These are phyloP conservation scores for Limanda limanda DNA, from an alignment of 2,113 vertebrate species.

Conservation along the genomic window DNA sequence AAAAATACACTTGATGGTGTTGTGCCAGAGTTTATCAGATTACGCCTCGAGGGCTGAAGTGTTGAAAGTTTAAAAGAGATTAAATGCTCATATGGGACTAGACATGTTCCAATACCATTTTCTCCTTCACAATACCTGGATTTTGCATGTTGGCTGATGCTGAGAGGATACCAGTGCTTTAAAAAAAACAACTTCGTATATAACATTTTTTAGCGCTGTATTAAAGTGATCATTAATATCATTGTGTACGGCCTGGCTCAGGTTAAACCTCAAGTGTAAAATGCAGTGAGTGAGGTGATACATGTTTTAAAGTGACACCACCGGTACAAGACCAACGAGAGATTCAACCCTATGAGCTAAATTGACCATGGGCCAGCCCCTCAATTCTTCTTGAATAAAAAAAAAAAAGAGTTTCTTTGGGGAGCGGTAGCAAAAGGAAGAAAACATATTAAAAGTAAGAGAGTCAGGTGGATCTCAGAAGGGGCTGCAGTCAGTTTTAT, in stretches of 20 bases:
- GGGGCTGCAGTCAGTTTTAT: not conserved
- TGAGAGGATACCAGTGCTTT: too few relatives aligned
- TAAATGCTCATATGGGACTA: not conserved
- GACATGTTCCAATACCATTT: too few relatives aligned
- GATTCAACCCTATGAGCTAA: not conserved
- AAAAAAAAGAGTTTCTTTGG: not conserved
- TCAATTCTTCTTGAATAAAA: not conserved
- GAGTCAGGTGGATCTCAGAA: slow-evolving; percentile 5
- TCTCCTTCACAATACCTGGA: too few relatives aligned
- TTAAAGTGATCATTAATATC: too few relatives aligned
- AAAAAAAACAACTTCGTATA: too few relatives aligned
- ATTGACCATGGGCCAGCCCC: not conserved
- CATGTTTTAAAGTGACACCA: not conserved
- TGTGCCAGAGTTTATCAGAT: not conserved
- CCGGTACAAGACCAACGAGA: not conserved
- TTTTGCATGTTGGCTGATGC: too few relatives aligned
- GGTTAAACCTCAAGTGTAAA: not conserved
- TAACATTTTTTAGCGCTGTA: too few relatives aligned
- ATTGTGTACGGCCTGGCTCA: too few relatives aligned
- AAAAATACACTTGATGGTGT: not conserved
- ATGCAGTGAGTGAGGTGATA: not conserved
- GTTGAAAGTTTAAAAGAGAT: not conserved
- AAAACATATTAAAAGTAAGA: not conserved
- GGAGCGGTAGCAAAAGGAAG: not conserved
- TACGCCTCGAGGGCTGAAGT: not conserved